These are phyloP conservation scores for Aphidoletes aphidimyza DNA, from an alignment of 2,888 invertebrate species.

Conservation along the genomic window DNA sequence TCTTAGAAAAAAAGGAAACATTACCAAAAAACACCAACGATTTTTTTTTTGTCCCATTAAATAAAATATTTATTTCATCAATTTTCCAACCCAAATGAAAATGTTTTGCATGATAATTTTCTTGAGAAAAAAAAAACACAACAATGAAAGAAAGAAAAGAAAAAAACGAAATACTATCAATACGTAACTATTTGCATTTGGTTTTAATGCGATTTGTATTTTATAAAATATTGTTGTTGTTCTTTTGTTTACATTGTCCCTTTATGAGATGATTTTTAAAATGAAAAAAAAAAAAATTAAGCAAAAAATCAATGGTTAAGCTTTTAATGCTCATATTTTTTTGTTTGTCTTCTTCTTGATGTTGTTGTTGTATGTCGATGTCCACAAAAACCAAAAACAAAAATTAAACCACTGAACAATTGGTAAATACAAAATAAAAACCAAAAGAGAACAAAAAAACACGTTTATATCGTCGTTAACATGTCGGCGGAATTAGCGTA, in stretches of 20 bases:
- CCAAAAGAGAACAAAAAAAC: too few relatives aligned
- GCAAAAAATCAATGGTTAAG: neutral
- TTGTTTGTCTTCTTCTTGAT: too few relatives aligned
- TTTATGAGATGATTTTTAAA: neutral
- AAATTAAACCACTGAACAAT: neutral
- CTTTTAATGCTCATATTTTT: too few relatives aligned
- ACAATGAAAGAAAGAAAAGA: too few relatives aligned
- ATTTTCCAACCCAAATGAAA: neutral
- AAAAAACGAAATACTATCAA: neutral
- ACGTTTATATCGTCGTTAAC: neutral
- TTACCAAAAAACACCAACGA: neutral
- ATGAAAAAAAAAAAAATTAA: neutral
- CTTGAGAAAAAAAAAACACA: neutral
- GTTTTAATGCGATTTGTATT: neutral
- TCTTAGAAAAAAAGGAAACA: neutral
- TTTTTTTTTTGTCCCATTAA: conserved; percentile 30
- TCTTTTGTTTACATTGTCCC: neutral
- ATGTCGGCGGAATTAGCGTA: neutral
- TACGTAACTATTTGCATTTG: neutral
- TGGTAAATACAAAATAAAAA: too few relatives aligned
- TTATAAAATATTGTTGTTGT: neutral
- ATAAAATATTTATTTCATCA: conserved; percentile 30
- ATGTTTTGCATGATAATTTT: neutral
- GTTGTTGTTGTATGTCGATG: too few relatives aligned
- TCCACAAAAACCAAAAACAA: too few relatives aligned